These are phyloP conservation scores for Rhabdornis inornatus DNA, from an alignment of 2,113 vertebrate genomes.

Conservation along the genomic window DNA sequence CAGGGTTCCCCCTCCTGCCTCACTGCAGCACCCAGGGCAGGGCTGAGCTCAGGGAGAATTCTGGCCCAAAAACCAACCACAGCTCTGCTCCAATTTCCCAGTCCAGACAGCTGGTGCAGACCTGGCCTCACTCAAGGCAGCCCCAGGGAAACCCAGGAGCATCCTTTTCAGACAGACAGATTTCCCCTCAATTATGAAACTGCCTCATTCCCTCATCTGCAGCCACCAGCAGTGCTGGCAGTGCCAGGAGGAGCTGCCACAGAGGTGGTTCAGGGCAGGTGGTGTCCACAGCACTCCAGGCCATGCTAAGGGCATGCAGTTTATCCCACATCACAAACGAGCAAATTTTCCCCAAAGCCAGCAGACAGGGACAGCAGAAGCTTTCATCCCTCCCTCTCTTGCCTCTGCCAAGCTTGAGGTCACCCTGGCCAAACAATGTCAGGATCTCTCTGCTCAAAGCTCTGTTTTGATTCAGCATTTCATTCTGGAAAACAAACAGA, in stretches of 20 bases:
- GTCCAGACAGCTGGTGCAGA: background rate
- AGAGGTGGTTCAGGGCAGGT: background rate
- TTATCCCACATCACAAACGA: background rate
- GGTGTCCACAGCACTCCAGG: background rate
- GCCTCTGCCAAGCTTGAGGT: conserved; percentile 6
- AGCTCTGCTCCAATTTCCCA: background rate
- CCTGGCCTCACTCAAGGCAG: background rate
- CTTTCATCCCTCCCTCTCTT: background rate
- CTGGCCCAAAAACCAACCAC: background rate
- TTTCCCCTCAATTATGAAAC: background rate
- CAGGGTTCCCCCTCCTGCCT: background rate
- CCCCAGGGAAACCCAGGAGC: background rate
- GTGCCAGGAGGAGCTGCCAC: background rate
- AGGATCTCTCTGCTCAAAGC: background rate
- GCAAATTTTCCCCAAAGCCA: background rate
- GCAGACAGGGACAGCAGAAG: background rate
- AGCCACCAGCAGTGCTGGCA: background rate
- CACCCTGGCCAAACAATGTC: background rate
- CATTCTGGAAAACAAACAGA: background rate
- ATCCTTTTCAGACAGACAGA: background rate
- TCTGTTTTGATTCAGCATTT: background rate
- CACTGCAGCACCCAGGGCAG: background rate
- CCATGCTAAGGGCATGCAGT: background rate
- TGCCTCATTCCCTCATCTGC: background rate
- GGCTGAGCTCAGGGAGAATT: background rate